Evolutionary conservation across 2,113 vertebrate species (phyloP).

Genomic region (Zosterops hypoxanthus): DNA sequence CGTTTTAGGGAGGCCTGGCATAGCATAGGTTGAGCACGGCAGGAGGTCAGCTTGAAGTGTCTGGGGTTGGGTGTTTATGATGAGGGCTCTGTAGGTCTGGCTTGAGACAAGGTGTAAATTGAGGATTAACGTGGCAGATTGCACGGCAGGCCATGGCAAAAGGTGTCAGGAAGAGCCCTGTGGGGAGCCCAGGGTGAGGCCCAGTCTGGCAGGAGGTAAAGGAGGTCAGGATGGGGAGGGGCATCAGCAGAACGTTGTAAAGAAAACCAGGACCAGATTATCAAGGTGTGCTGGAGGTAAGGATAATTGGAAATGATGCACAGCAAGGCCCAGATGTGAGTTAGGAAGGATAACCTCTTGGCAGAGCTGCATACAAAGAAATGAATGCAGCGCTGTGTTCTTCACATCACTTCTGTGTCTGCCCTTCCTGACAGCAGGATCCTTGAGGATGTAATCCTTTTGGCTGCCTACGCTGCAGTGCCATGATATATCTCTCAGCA

Average conservation of each 20-base stretch:
- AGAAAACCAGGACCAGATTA: neutral
- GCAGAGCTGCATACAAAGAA: neutral
- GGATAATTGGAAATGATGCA: accelerated
- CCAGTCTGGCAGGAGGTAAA: neutral
- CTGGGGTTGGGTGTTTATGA: neutral
- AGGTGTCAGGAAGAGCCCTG: neutral
- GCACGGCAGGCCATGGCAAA: neutral
- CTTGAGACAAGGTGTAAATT: neutral
- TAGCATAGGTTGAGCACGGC: accelerated
- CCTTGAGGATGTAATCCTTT: neutral
- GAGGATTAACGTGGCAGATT: neutral
- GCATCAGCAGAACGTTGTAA: neutral
- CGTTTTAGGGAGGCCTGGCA: neutral
- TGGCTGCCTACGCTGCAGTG: constrained; percentile 14
- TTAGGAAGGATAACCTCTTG: neutral
- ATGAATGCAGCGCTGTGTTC: neutral
- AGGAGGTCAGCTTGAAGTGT: neutral
- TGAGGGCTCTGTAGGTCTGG: neutral
- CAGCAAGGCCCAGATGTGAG: neutral
- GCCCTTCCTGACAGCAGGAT: neutral
- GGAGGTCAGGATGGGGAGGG: neutral
- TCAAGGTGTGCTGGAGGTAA: neutral
- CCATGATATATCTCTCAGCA: neutral
- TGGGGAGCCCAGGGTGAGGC: neutral
- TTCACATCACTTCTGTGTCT: neutral